Evolutionary conservation across 2,113 vertebrate genomes (phyloP), one percentile per base, ranked within the genome.

Genomic region (Pterophyllum scalare): DNA sequence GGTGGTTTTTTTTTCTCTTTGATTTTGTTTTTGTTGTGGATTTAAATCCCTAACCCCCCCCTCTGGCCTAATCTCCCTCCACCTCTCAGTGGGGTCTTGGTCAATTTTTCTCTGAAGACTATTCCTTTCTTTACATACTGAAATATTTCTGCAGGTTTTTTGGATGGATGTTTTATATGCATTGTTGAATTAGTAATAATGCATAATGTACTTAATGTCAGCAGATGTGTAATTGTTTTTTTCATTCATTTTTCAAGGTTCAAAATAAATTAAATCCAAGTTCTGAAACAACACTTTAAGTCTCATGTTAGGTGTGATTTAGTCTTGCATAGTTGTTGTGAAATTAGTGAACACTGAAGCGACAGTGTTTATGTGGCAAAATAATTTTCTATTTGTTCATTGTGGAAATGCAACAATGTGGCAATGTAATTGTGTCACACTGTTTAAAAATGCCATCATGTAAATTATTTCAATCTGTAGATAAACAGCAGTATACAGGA

Each of bases 381-480:
- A 28, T 20, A 60, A 43, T 70, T 79, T 59, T 67, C 35, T 57
- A n/a, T 59, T 72, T 75, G 46, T 46, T 76, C 17, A 57, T 49
- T 64, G 56, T 80, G 43, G 17, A 72, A 52, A 13, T 52, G 10
- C 59, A 40, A 56, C 35, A 28, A 26, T 19, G 35, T 24, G 17
- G 43, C 83, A 20, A 59, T 74, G 62, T 79, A 35, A 72, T 26
- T 59, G 43, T 77, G 35, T 77, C 67, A 58, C 13, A 12, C 57
- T 79, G 75, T n/a, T 79, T 64, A 38, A 77, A 89, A 81, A 90
- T 83, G 59, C 83, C 84, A 75, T 89, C 80, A 72, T 84, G 85
- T 78, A 15, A 82, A 72, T n/a, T 35, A 75, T 79, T 33, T 82
- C 54, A 90, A 62, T 57, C 24, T 77, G 82, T 65, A 10, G 72